Evolutionary conservation across 1,140 invertebrate species (phyloP).

Genomic region (Rhagoletis zephyria): DNA sequence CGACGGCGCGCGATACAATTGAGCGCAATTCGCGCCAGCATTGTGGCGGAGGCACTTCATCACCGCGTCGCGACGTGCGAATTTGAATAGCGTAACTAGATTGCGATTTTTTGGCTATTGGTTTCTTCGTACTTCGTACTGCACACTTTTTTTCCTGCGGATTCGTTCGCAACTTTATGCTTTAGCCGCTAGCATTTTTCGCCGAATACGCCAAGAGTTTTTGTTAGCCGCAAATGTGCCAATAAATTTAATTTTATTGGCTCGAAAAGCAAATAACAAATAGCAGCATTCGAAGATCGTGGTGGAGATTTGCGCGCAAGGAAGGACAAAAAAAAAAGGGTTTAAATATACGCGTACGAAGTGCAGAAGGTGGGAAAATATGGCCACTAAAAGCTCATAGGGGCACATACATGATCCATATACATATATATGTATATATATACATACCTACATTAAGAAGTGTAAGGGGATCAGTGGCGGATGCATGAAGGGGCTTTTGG

Average conservation of each 20-base stretch:
- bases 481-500: background rate
- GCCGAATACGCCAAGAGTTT: constrained; percentile 23
- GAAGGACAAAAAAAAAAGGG: background rate
- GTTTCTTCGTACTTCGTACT: constrained; percentile 27
- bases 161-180: constrained; percentile 34
- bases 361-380: constrained; percentile 47
- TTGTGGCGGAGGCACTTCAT: constrained; percentile 19
- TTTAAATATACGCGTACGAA: background rate
- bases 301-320: background rate
- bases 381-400: background rate
- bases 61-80: constrained; percentile 34
- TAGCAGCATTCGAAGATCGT: background rate
- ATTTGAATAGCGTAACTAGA: constrained; percentile 52
- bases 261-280: constrained; percentile 43
- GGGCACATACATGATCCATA: background rate
- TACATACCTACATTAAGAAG: background rate
- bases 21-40: constrained; percentile 24
- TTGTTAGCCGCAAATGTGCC: constrained; percentile 40
- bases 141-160: background rate
- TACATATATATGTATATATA: too few relatives aligned
- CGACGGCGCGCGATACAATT: constrained; percentile 31
- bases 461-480: background rate
- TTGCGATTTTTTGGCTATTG: constrained; percentile 37
- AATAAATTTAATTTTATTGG: constrained; percentile 51
- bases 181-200: constrained; percentile 34